A percentile compares a stretch with the other conserved stretches of the same genome.
phyloP scores from a whole-genome alignment of 1,140 invertebrate genomes.

The Limonius californicus region DNA sequence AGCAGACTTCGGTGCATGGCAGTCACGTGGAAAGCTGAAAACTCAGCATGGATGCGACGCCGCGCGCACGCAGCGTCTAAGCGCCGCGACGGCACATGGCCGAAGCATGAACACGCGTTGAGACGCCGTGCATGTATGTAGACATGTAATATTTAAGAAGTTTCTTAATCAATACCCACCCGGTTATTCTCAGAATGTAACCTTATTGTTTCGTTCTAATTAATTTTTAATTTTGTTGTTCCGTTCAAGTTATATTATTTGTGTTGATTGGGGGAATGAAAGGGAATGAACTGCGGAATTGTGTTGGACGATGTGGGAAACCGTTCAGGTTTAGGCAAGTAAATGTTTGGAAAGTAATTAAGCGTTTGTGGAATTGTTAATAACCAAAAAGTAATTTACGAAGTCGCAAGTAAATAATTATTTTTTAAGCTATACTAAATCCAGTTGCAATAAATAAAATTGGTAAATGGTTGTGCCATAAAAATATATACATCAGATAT shows the following conservation, averaged over 20 bases:
- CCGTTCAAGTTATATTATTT: not conserved
- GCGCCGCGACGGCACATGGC: conserved; percentile 17
- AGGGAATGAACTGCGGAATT: not conserved
- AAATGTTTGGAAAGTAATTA: no score
- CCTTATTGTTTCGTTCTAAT: conserved; percentile 12
- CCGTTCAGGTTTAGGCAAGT: no score
- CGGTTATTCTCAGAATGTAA: conserved; percentile 19
- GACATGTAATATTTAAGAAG: conserved; percentile 17
- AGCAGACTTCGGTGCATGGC: not conserved
- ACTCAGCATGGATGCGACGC: not conserved
- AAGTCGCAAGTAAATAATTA: no score
- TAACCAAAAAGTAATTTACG: no score
- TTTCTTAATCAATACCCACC: conserved; percentile 23
- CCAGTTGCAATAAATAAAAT: no score
- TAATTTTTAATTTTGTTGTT: conserved; percentile 7
- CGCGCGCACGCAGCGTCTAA: not conserved
- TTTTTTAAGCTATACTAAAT: no score
- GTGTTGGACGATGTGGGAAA: not conserved
- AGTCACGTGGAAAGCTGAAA: conserved; percentile 10
- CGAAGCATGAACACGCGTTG: conserved; percentile 14
- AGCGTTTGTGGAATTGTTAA: no score
- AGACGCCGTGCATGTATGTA: conserved; percentile 13
- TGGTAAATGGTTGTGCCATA: no score
- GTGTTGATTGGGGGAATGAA: not conserved
- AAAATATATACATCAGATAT: no score